Conservation (phyloP, 2,797 vertebrate species). For the Oreortyx pictus region DNA sequence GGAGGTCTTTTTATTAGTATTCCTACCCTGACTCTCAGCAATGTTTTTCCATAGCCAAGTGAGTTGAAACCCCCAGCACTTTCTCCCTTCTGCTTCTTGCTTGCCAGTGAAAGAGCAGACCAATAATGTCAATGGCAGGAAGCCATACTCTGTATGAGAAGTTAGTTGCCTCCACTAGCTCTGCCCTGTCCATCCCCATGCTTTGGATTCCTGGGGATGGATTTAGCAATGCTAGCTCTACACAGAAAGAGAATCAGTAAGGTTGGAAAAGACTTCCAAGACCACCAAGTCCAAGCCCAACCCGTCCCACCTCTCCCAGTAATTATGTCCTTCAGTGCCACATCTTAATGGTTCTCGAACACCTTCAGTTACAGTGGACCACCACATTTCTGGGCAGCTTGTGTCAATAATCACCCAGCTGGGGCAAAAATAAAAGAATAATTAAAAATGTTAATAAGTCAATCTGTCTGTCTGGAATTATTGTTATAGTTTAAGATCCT, state of each 20-base stretch:
- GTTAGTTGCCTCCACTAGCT: background rate
- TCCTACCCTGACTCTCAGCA: background rate
- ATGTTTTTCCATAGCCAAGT: background rate
- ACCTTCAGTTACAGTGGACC: background rate
- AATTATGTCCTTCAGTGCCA: background rate
- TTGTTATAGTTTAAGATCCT: background rate
- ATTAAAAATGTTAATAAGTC: background rate
- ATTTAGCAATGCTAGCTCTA: background rate
- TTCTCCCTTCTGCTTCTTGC: background rate
- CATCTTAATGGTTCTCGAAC: background rate
- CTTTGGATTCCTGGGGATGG: background rate
- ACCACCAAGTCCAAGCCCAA: no score
- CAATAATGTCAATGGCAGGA: background rate
- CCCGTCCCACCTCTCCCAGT: no score
- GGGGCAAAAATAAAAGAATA: background rate
- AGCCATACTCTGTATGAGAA: background rate
- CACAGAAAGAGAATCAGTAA: no score
- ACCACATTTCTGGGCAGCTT: no score
- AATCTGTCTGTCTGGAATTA: background rate
- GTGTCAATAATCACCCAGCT: background rate
- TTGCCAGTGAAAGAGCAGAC: background rate
- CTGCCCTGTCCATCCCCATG: fast-evolving
- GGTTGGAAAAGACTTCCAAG: no score
- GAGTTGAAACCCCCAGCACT: background rate
- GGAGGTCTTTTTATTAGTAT: background rate